A percentile compares a stretch with the other conserved stretches of the same genome.
These are phyloP conservation scores for Anthophora plumipes DNA, from an alignment of 2,888 invertebrate species.

Conservation along the genomic window DNA sequence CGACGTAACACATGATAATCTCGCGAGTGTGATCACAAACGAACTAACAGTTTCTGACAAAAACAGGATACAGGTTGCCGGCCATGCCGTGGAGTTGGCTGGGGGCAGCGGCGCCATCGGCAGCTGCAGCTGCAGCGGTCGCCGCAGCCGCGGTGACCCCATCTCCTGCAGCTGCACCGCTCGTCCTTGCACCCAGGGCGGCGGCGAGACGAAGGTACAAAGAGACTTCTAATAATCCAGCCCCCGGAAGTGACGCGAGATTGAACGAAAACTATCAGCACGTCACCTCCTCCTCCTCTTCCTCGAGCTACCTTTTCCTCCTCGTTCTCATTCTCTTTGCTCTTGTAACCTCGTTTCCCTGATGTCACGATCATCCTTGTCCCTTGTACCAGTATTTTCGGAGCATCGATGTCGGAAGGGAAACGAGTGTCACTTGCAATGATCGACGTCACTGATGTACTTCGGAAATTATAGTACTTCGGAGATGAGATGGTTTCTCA, in stretches of 20 bases:
- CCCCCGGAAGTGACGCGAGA: slow-evolving; percentile 46
- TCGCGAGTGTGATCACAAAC: slow-evolving; percentile 1
- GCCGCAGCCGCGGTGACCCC: slow-evolving; percentile 87
- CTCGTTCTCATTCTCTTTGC: background rate
- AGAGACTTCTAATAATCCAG: slow-evolving; percentile 56
- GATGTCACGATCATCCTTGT: background rate
- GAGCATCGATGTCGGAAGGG: background rate
- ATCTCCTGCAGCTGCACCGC: slow-evolving; percentile 87
- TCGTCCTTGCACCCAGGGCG: slow-evolving; percentile 90
- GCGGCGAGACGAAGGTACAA: slow-evolving; percentile 91
- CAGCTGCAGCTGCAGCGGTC: slow-evolving; percentile 87
- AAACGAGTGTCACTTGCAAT: background rate
- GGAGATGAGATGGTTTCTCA: too few relatives aligned
- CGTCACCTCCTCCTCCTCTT: slow-evolving; percentile 19
- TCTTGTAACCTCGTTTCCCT: background rate
- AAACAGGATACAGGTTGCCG: slow-evolving; percentile 90
- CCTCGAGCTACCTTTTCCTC: slow-evolving; percentile 1
- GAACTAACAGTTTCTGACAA: slow-evolving; percentile 69
- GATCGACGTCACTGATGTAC: background rate
- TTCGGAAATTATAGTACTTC: background rate
- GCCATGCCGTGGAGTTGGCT: slow-evolving; percentile 92
- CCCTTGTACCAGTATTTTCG: background rate
- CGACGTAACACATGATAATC: slow-evolving; percentile 7
- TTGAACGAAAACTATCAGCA: slow-evolving; percentile 34
- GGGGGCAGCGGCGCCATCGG: slow-evolving; percentile 86